These are phyloP conservation scores for Semaprochilodus insignis DNA, from an alignment of 2,797 vertebrate genomes.

Conservation along the genomic window DNA sequence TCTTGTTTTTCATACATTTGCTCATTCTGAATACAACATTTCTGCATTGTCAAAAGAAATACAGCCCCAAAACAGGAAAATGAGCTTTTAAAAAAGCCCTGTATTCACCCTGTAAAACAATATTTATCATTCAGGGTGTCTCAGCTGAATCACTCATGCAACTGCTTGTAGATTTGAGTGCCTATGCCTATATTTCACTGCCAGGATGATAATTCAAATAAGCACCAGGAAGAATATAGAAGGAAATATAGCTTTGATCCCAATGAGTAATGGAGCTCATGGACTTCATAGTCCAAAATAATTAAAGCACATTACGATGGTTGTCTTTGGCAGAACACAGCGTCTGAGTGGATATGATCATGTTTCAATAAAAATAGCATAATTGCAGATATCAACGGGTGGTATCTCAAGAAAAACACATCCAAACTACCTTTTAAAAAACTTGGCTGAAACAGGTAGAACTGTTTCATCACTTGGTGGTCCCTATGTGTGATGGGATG, in stretches of 20 bases:
- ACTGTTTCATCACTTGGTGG: neutral
- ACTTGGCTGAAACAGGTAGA: neutral
- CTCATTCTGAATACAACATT: neutral
- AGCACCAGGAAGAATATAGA: neutral
- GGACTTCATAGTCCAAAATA: neutral
- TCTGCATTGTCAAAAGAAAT: neutral
- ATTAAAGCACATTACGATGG: neutral
- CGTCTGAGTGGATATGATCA: neutral
- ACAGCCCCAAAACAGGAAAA: neutral
- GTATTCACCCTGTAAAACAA: neutral
- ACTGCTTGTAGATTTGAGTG: neutral
- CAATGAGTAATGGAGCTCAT: neutral
- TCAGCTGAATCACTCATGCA: neutral
- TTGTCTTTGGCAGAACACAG: neutral
- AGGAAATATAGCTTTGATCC: neutral
- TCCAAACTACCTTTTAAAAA: neutral
- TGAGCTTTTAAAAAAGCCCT: neutral
- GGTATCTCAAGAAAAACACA: neutral
- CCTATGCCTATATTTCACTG: neutral
- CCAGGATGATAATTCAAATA: neutral
- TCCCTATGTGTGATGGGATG: neutral
- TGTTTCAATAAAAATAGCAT: neutral
- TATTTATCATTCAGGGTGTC: neutral
- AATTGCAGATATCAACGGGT: neutral
- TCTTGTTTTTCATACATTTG: constrained; percentile 2